These are phyloP conservation scores for Epinephelus lanceolatus DNA, from an alignment of 2,113 vertebrate genomes.

Conservation along the genomic window DNA sequence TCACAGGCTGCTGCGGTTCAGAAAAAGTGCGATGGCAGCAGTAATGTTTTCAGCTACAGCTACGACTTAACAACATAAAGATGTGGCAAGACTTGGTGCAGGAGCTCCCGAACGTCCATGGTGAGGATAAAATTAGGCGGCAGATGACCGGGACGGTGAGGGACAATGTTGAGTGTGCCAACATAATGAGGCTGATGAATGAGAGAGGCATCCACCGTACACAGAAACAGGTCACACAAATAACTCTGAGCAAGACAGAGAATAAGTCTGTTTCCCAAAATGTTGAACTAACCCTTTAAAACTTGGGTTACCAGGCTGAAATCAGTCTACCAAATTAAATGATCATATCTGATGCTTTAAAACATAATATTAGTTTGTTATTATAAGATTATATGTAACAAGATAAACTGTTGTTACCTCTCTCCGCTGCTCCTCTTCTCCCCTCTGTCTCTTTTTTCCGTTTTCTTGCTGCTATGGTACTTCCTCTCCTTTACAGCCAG, in stretches of 20 bases:
- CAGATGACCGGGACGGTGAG: too few species aligned
- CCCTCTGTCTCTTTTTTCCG: conserved; percentile 58
- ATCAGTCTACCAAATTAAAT: neutral
- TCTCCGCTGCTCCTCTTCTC: conserved; percentile 62
- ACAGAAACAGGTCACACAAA: too few species aligned
- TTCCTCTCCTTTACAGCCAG: conserved; percentile 72
- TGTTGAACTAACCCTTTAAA: neutral
- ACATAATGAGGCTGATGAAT: too few species aligned
- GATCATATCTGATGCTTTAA: neutral
- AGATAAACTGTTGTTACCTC: conserved; percentile 59
- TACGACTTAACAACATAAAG: too few species aligned
- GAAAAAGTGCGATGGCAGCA: too few species aligned
- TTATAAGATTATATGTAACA: neutral
- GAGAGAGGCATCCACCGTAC: too few species aligned
- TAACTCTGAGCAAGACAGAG: neutral
- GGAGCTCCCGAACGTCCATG: too few species aligned
- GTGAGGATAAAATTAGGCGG: too few species aligned
- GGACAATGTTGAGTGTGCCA: too few species aligned
- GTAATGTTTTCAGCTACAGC: too few species aligned
- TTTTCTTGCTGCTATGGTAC: conserved; percentile 73
- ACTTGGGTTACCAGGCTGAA: neutral
- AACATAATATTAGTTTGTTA: neutral
- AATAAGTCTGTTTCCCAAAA: neutral
- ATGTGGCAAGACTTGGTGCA: too few species aligned
- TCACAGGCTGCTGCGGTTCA: too few species aligned